A percentile compares a stretch with the other conserved stretches of the same genome.
Evolutionary conservation across 2,113 vertebrate species (phyloP).

Genomic region (Channa maculata): DNA sequence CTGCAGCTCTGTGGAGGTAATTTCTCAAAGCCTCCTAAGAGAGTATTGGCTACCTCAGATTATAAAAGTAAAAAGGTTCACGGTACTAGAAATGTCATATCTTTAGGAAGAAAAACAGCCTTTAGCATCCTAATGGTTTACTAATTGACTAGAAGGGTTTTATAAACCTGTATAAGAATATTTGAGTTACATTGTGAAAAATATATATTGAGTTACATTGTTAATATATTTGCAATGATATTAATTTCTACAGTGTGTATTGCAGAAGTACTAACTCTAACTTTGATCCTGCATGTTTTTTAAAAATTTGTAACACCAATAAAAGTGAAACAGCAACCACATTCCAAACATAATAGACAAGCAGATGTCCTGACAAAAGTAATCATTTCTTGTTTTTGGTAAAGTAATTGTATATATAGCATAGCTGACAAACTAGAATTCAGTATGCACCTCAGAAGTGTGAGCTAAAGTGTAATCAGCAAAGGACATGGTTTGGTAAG

Average conservation of each 20-base stretch:
- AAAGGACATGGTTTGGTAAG: slow-evolving; percentile 36
- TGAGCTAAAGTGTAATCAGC: slow-evolving; percentile 16
- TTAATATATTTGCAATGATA: not conserved
- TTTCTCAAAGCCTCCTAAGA: slow-evolving; percentile 22
- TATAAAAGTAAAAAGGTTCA: no score
- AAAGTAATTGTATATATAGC: slow-evolving; percentile 20
- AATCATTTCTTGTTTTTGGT: not conserved
- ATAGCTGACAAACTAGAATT: slow-evolving; percentile 6
- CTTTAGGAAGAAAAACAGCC: not conserved
- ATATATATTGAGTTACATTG: no score
- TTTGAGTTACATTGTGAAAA: no score
- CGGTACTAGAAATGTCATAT: slow-evolving; percentile 16
- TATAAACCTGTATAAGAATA: not conserved
- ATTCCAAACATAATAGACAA: not conserved
- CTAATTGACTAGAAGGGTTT: no score
- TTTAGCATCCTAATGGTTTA: not conserved
- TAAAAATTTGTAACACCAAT: not conserved
- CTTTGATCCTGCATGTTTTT: not conserved
- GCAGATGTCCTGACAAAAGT: not conserved
- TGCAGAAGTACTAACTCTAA: not conserved
- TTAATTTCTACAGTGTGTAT: not conserved
- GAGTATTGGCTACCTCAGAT: not conserved
- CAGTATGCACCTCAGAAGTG: slow-evolving; percentile 1
- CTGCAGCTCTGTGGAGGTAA: slow-evolving; percentile 1
- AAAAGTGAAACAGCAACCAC: not conserved